Conservation (phyloP, 2,888 invertebrate genomes). For the Nematopogon swammerdamellus region DNA sequence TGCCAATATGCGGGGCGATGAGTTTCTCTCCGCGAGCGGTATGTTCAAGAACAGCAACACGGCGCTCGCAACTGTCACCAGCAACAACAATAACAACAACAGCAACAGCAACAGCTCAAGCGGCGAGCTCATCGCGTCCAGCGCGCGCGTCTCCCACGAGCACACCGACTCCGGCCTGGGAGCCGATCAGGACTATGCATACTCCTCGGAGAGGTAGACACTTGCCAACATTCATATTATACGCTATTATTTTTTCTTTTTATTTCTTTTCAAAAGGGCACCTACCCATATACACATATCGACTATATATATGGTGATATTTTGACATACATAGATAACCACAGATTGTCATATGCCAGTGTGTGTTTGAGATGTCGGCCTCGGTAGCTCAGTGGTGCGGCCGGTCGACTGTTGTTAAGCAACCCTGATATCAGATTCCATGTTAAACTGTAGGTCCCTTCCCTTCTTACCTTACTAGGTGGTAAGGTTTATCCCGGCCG, state of each 20-base stretch:
- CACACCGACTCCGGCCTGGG: conserved; percentile 76
- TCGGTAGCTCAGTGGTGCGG: too few relatives aligned
- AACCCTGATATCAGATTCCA: too few relatives aligned
- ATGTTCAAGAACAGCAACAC: conserved; percentile 35
- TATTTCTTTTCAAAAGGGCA: background rate
- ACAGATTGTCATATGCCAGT: too few relatives aligned
- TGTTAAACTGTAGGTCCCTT: too few relatives aligned
- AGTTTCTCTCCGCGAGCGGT: conserved; percentile 44
- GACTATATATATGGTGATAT: background rate
- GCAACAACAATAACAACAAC: conserved; percentile 44
- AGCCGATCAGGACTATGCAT: conserved; percentile 72
- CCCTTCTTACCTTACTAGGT: too few relatives aligned
- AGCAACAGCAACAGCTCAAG: conserved; percentile 54
- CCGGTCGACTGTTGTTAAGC: too few relatives aligned
- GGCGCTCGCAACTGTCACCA: conserved; percentile 13
- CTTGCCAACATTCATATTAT: too few relatives aligned
- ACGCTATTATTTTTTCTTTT: background rate
- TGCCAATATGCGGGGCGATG: conserved; percentile 26
- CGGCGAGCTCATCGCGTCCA: conserved; percentile 47
- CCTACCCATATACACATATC: background rate
- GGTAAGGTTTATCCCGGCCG: too few relatives aligned
- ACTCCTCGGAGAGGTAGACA: conserved; percentile 69
- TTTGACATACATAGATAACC: too few relatives aligned
- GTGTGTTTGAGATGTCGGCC: too few relatives aligned
- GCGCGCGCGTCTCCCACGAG: conserved; percentile 64